Conservation (phyloP, 2,888 invertebrate species). For the Notocelia uddmanniana region DNA sequence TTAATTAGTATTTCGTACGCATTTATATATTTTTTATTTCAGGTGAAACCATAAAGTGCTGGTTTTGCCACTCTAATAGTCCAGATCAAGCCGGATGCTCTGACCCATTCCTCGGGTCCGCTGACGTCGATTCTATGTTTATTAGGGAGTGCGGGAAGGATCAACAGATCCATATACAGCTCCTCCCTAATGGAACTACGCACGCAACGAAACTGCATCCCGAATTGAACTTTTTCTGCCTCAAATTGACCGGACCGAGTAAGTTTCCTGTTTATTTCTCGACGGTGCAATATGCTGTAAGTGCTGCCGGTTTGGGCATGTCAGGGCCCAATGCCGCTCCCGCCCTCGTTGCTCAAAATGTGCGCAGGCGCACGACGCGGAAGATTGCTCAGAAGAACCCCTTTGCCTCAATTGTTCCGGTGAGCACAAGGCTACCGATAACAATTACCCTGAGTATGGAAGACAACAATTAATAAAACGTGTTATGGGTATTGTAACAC, state of each 20-base stretch:
- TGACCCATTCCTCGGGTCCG: neutral
- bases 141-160: neutral
- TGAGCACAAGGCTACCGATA: no score
- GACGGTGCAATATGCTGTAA: no score
- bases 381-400: no score
- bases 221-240: neutral
- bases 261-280: neutral
- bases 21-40: neutral
- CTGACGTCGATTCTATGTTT: neutral
- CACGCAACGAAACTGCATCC: neutral
- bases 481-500: no score
- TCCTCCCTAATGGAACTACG: neutral
- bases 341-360: no score
- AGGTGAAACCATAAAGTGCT: constrained; percentile 8
- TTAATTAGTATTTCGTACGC: no score
- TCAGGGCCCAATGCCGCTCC: no score
- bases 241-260: neutral
- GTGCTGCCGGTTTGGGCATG: no score
- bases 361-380: no score
- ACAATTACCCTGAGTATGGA: no score
- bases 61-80: neutral
- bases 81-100: neutral
- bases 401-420: no score
- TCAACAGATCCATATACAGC: neutral
- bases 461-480: no score